Percentiles rank a stretch among this genome's conserved stretches.
Conservation (phyloP, 2,888 invertebrate species). For the Drosophila fungiperda region DNA sequence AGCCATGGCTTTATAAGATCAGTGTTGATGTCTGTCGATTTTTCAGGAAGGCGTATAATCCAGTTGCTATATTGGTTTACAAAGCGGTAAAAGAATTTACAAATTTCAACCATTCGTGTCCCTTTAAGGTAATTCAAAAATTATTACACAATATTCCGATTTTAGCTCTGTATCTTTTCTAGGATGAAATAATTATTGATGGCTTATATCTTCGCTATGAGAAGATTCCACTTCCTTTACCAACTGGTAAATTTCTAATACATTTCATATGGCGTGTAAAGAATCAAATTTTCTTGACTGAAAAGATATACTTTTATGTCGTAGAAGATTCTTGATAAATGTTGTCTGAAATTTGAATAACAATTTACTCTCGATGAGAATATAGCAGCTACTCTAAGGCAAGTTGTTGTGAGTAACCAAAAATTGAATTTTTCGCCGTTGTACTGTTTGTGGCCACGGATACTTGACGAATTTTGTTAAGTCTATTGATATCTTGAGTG, state of each 20-base stretch:
- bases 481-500: too few relatives aligned
- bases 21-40: background rate
- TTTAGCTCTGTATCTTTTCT: background rate
- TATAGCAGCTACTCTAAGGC: too few relatives aligned
- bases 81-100: background rate
- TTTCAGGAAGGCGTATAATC: conserved; percentile 1
- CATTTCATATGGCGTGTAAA: background rate
- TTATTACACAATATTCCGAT: too few relatives aligned
- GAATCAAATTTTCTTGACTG: background rate
- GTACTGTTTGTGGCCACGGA: too few relatives aligned
- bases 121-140: background rate
- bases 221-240: background rate
- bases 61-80: background rate
- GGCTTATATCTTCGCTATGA: background rate
- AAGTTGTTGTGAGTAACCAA: too few relatives aligned
- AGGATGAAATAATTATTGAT: background rate
- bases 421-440: too few relatives aligned
- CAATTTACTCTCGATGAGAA: too few relatives aligned
- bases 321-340: background rate
- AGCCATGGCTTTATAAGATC: background rate
- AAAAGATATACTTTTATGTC: background rate
- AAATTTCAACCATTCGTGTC: conserved; percentile 10
- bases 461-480: too few relatives aligned
- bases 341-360: rapidly evolving
- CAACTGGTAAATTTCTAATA: background rate